phyloP scores from a whole-genome alignment of 2,113 vertebrate genomes.

The Meriones unguiculatus region DNA sequence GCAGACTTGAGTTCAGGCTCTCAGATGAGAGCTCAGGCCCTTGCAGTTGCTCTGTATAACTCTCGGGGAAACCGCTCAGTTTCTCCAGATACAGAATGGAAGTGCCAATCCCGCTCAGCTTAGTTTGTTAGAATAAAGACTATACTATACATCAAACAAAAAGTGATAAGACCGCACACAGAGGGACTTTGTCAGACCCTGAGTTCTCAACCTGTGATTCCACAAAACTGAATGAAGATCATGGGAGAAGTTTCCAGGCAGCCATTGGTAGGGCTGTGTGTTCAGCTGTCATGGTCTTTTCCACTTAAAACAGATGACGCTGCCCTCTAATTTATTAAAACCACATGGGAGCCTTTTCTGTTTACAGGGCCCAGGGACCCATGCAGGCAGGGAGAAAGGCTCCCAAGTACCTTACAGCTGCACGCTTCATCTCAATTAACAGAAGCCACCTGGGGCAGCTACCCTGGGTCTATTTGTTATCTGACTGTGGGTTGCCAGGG shows the following conservation, averaged over 20 bases:
- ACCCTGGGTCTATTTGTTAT: neutral
- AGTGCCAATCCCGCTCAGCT: neutral
- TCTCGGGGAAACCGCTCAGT: neutral
- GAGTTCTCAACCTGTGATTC: neutral
- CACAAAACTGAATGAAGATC: neutral
- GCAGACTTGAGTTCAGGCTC: neutral
- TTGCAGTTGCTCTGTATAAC: neutral
- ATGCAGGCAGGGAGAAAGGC: neutral
- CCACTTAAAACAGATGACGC: neutral
- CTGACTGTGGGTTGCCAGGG: conserved; percentile 14
- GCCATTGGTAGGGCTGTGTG: neutral
- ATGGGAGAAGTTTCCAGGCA: neutral
- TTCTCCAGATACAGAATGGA: neutral
- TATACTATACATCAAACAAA: neutral
- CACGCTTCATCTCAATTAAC: conserved; percentile 68
- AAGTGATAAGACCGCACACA: neutral
- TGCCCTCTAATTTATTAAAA: conserved; percentile 38
- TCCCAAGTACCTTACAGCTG: conserved; percentile 6
- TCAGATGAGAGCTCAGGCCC: neutral
- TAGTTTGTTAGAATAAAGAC: neutral
- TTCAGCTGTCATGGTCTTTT: conserved; percentile 10
- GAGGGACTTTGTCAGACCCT: no score
- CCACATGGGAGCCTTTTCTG: neutral
- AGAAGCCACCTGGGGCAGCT: conserved; percentile 46
- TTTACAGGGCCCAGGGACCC: neutral